Base-by-base conservation (phyloP, 2,888 invertebrate genomes). In the Syritta pipiens region DNA sequence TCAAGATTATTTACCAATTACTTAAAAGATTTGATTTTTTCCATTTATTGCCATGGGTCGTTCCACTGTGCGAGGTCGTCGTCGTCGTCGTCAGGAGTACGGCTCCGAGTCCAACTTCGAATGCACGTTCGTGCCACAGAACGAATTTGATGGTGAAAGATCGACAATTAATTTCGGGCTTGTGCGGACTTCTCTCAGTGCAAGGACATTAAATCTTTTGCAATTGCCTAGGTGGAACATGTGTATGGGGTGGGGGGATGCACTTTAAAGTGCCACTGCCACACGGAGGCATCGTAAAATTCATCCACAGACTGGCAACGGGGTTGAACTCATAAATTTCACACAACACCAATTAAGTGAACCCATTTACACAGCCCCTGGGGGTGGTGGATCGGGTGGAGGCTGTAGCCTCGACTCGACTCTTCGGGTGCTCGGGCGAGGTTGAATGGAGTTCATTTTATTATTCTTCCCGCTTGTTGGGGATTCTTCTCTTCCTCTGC, bases 301-400 rank as follows among this genome's bases (percentile, higher is more conserved):
- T 49, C 57, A 62, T 57, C 48, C 32, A 57, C 37, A 42, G 7
- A 57, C 22, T 26, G 17, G 12, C n/a, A 28, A 37, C 40, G 24
- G 28, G 65, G 44, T 74, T 60, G 62, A 62, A 55, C 55, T 72
- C 74, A 74, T 79, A 79, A 79, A 79, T 79, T 79, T 68, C 67
- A 51, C 62, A 68, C 74, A 79, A 68, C 74, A 74, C 67, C 79
- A 79, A 79, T 74, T 79, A 79, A 79, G 60, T 72, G 79, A 67
- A 74, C 74, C 74, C 74, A 60, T 55, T 74, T 68, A 57, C 19
- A 12, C 48, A 17, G 19, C n/a, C n/a, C n/a, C n/a, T n/a, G 2
- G 22, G 12, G 7, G 10, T 0, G 44, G 5, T 12, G 44, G 24
- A n/a, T n/a, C 1, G 20, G 10, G 44, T 6, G 12, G 37, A 35